phyloP scores from a whole-genome alignment of 2,113 vertebrate genomes.

The Gobiocypris rarus region DNA sequence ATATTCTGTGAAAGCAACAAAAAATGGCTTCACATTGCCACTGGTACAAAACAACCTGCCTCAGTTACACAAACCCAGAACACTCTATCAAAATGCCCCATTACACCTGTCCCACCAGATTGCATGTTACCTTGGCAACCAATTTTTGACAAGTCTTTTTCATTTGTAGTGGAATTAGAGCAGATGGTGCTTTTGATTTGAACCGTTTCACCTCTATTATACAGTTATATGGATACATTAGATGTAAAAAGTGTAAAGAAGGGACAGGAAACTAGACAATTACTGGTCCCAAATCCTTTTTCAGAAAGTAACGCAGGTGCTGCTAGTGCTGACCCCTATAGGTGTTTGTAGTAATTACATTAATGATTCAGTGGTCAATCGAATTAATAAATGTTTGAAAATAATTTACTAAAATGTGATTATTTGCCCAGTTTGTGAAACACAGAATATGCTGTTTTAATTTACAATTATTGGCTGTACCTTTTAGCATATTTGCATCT shows the following conservation, averaged over 20 bases:
- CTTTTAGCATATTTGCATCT: neutral
- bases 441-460: neutral
- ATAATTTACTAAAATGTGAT: neutral
- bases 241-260: neutral
- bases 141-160: neutral
- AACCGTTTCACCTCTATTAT: constrained; percentile 18
- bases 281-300: neutral
- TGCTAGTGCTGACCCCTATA: constrained; percentile 35
- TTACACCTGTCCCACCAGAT: neutral
- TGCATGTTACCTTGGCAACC: constrained; percentile 35
- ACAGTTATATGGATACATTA: neutral
- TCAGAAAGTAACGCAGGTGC: neutral
- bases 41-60: neutral
- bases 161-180: constrained; percentile 22
- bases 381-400: neutral
- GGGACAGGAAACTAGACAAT: neutral
- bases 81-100: neutral
- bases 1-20: neutral
- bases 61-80: neutral
- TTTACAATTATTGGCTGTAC: neutral
- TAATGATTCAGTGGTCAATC: neutral
- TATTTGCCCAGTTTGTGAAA: neutral
- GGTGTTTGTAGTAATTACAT: neutral
- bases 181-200: constrained; percentile 30
- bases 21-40: neutral